Conservation (phyloP, 2,888 invertebrate genomes). For the Drosophila anomelani region DNA sequence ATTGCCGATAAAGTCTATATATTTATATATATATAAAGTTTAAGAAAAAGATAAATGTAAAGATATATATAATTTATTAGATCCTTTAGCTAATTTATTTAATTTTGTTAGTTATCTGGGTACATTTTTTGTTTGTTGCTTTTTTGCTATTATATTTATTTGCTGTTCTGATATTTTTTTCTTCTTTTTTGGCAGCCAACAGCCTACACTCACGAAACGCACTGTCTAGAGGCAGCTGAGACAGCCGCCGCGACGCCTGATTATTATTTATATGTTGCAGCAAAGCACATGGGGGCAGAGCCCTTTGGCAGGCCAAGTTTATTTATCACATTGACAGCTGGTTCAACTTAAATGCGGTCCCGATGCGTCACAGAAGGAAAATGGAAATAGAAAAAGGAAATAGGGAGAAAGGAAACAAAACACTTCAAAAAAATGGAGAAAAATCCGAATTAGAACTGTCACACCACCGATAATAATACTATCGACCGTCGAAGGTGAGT, state of each 20-base stretch:
- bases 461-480: not conserved
- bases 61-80: not conserved
- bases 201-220: slow-evolving; percentile 8
- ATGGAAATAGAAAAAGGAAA: slow-evolving; percentile 2
- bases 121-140: not conserved
- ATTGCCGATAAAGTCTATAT: not conserved
- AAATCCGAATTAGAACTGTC: not conserved
- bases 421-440: not conserved
- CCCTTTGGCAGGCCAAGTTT: slow-evolving; percentile 58
- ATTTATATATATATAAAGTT: not conserved
- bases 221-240: slow-evolving; percentile 3
- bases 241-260: slow-evolving; percentile 25
- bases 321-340: slow-evolving; percentile 75
- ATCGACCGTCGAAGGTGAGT: not conserved
- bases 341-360: slow-evolving; percentile 70
- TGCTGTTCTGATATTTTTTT: not conserved
- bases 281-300: slow-evolving; percentile 17
- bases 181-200: not conserved
- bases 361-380: slow-evolving; percentile 27
- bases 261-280: slow-evolving; percentile 49
- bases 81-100: not conserved
- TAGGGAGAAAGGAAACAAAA: not conserved
- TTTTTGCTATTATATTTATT: not conserved
- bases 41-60: not conserved
- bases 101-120: not conserved